Percentiles rank a stretch among this genome's conserved stretches.
These are phyloP conservation scores for Heptranchias perlo DNA, from an alignment of 2,113 vertebrate genomes.

Conservation along the genomic window DNA sequence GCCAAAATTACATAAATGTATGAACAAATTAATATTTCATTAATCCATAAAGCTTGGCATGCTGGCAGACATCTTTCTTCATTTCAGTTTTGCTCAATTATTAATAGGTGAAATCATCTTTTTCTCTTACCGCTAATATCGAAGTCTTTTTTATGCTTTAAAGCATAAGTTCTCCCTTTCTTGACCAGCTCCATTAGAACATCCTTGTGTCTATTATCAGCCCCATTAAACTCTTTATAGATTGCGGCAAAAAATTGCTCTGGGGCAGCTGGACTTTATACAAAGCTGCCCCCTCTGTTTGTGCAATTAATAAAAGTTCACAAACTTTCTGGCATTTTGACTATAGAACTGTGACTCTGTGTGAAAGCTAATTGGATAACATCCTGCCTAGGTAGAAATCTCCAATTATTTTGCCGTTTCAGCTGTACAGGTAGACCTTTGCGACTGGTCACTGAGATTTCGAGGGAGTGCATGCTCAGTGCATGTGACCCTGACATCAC, in stretches of 20 bases:
- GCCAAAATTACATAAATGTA: neutral
- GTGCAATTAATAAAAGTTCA: neutral
- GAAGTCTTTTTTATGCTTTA: neutral
- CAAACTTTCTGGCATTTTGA: too few relatives aligned
- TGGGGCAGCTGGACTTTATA: neutral
- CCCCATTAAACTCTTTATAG: neutral
- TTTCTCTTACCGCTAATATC: neutral
- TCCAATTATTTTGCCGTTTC: too few relatives aligned
- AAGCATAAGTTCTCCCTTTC: neutral
- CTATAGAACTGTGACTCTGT: too few relatives aligned
- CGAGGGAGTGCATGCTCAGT: too few relatives aligned
- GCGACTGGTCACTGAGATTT: too few relatives aligned
- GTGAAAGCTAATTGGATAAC: too few relatives aligned
- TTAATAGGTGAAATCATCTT: slow-evolving; percentile 9
- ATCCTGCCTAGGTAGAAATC: too few relatives aligned
- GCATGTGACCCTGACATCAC: too few relatives aligned
- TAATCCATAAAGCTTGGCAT: too few relatives aligned
- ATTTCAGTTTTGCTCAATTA: slow-evolving; percentile 22
- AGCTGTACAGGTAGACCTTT: too few relatives aligned
- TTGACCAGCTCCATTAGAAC: neutral
- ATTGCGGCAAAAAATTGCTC: neutral
- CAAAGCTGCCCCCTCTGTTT: neutral
- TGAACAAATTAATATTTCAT: slow-evolving; percentile 29
- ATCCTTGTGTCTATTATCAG: neutral
- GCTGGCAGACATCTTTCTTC: neutral